Evolutionary conservation across 2,113 vertebrate genomes (phyloP), one percentile per base, ranked within the genome.

Genomic region (Phyllopteryx taeniolatus): DNA sequence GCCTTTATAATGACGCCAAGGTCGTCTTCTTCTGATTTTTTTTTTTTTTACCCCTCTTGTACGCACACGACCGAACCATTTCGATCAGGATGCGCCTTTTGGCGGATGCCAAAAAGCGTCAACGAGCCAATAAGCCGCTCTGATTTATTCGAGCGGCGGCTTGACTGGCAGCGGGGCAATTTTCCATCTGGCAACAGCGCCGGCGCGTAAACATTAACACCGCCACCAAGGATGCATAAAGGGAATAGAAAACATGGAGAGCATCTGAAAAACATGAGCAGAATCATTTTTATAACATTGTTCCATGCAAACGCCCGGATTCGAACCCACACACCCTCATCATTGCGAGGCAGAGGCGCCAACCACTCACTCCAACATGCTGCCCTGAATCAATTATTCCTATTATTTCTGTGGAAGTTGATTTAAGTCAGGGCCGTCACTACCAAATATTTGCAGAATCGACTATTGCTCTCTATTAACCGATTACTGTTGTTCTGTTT

Each of bases 171-270:
- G 65, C 60, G 19, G 22, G n/a, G 43, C 73, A 75, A 80, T 76
- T 80, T 80, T 80, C 70, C 78, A 72, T 79, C 68, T 79, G 67
- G 59, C 33, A 64, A 66, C 68, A 64, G 42, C 65, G 43, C 72
- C 19, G 31, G 20, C 14, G 4, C 60, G 53, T 61, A 53, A 53
- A 68, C 57, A 54, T 56, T 51, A 22, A 54, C n/a, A 27, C 14
- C 19, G 7, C 56, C 56, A 57, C 19, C 8, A 39, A n/a, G 20
- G 56, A 57, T 57, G 19, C 14, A 57, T 12, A 57, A 57, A 57
- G 19, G 22, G 19, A 27, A 57, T 10, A 22, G 20, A 57, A 57
- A 27, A 57, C 56, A 57, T n/a, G 56, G 17, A 39, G 6, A 39
- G 35, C 35, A 39, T 39, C 35, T 6, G 35, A 39, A 39, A 39